A percentile compares a stretch with the other conserved stretches of the same genome.
These are phyloP conservation scores for Varroa destructor DNA, from an alignment of 1,140 invertebrate species.

Conservation along the genomic window DNA sequence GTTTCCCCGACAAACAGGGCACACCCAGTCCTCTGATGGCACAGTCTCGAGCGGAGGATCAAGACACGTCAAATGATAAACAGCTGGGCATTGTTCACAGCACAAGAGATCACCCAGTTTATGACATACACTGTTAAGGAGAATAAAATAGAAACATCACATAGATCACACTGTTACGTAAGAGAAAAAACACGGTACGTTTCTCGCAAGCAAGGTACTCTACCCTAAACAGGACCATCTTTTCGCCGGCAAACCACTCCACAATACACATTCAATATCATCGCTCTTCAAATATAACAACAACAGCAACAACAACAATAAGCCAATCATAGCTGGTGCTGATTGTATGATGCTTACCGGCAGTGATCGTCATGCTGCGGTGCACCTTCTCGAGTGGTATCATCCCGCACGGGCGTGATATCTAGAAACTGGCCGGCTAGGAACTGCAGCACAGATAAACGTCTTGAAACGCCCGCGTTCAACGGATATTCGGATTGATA, in stretches of 20 bases:
- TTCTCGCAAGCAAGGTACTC: too few species aligned
- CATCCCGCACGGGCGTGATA: conserved; percentile 81
- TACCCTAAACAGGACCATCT: too few species aligned
- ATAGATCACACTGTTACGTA: too few species aligned
- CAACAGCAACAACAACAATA: conserved; percentile 61
- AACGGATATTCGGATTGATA: conserved; percentile 72
- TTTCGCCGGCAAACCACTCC: too few species aligned
- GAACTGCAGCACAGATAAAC: conserved; percentile 73
- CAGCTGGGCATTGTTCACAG: conserved; percentile 90
- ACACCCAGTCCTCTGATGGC: conserved; percentile 83
- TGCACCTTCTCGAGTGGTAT: conserved; percentile 81
- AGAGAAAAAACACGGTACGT: too few species aligned
- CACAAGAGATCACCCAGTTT: conserved; percentile 83
- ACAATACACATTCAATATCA: too few species aligned
- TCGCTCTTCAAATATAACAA: too few species aligned
- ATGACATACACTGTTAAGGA: conserved; percentile 60
- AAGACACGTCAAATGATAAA: conserved; percentile 88
- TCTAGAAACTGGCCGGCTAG: conserved; percentile 82
- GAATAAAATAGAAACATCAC: conserved; percentile 44
- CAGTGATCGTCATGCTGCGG: conserved; percentile 47
- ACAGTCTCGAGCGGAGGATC: conserved; percentile 82
- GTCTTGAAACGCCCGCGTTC: conserved; percentile 56
- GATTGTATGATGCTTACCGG: conserved; percentile 34
- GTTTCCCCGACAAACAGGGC: conserved; percentile 76
- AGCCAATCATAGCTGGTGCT: conserved; percentile 51